Percentiles rank a stretch among this genome's conserved stretches.
These are phyloP conservation scores for Apodemus speciosus DNA, from an alignment of 2,113 vertebrate genomes.

Conservation along the genomic window DNA sequence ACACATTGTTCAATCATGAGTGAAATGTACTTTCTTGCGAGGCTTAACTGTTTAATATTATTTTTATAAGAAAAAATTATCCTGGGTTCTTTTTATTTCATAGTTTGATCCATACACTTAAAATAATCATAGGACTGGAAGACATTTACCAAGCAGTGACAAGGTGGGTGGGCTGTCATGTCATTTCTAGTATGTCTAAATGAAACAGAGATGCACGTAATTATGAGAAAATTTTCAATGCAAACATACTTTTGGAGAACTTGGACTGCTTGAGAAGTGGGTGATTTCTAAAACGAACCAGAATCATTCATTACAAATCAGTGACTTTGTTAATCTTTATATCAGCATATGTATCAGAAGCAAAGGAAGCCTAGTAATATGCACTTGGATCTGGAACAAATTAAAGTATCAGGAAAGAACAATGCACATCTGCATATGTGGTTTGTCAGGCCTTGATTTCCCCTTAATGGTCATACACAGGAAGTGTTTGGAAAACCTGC, in stretches of 20 bases:
- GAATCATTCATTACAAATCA: conserved; percentile 70
- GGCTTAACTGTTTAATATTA: conserved; percentile 10
- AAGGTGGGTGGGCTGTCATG: conserved; percentile 63
- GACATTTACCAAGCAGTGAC: conserved; percentile 45
- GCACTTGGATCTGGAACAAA: conserved; percentile 68
- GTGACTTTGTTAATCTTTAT: conserved; percentile 70
- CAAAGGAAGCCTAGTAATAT: conserved; percentile 65
- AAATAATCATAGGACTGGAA: conserved; percentile 9
- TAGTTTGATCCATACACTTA: background rate
- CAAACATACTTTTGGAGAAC: conserved; percentile 61
- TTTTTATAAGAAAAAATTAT: background rate
- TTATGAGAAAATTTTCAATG: conserved; percentile 63
- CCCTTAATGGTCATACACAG: conserved; percentile 54
- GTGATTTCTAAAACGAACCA: conserved; percentile 72
- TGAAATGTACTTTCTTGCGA: background rate
- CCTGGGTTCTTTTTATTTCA: conserved; percentile 33
- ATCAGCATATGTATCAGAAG: conserved; percentile 68
- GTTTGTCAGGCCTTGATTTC: conserved; percentile 70
- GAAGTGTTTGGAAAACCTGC: conserved; percentile 56
- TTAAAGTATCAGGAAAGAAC: conserved; percentile 60
- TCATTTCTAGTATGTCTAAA: conserved; percentile 61
- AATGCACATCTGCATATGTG: conserved; percentile 72
- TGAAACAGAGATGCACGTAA: conserved; percentile 62
- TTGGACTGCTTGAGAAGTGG: conserved; percentile 53
- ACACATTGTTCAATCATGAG: background rate